Evolutionary conservation across 2,888 invertebrate species (phyloP).

Genomic region (Agrochola macilenta): DNA sequence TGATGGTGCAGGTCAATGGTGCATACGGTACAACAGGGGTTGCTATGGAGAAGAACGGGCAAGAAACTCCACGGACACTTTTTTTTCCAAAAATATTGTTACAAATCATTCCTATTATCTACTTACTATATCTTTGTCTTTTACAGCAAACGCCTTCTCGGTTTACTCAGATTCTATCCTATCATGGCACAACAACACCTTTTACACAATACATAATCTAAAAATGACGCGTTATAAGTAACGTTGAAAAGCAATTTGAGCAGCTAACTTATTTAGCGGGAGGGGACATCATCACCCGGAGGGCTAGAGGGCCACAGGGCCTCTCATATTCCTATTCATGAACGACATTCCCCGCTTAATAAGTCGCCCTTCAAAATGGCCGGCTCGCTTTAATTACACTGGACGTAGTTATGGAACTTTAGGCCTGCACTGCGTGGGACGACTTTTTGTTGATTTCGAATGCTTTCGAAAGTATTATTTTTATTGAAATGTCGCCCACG

Average conservation of each 20-base stretch:
- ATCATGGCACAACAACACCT: background rate
- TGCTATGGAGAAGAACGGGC: too few species aligned
- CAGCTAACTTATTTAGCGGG: conserved; percentile 63
- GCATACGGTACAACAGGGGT: too few species aligned
- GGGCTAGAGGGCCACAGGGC: conserved; percentile 46
- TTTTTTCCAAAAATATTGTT: background rate
- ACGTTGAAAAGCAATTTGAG: conserved; percentile 60
- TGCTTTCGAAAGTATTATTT: conserved; percentile 17
- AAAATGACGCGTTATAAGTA: conserved; percentile 39
- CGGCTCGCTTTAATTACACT: conserved; percentile 66
- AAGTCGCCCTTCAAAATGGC: conserved; percentile 58
- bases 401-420: conserved; percentile 22
- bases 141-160: background rate
- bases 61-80: too few species aligned
- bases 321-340: conserved; percentile 73
- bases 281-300: conserved; percentile 57
- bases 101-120: background rate
- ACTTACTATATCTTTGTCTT: background rate
- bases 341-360: conserved; percentile 68
- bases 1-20: too few species aligned
- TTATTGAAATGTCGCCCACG: background rate
- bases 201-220: conserved; percentile 12
- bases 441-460: too few species aligned
- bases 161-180: background rate
- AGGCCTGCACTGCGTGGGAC: conserved; percentile 13